Conservation (phyloP, 2,888 invertebrate genomes). For the Quadroppia sp. region DNA sequence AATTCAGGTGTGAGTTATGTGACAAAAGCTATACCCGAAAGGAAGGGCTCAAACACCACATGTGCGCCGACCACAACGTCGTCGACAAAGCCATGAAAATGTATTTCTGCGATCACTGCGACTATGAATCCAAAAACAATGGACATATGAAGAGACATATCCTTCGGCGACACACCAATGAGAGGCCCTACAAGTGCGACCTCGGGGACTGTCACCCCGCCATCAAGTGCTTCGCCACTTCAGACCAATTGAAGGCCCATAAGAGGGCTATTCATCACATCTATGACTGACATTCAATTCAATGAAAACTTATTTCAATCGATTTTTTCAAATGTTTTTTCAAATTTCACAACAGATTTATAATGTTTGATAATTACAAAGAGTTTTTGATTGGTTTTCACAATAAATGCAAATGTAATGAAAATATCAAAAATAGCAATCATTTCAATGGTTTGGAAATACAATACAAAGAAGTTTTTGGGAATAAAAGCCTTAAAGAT, state of each 20-base stretch:
- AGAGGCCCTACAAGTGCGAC: conserved; percentile 16
- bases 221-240: conserved; percentile 18
- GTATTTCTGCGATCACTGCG: conserved; percentile 14
- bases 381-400: no score
- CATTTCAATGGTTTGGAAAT: no score
- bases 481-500: no score
- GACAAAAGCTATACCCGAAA: conserved; percentile 23
- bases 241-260: conserved; percentile 8
- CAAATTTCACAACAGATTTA: no score
- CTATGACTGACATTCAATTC: no score
- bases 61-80: neutral
- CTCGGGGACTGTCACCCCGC: neutral
- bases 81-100: neutral
- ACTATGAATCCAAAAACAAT: conserved; percentile 9
- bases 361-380: no score
- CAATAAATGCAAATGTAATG: no score
- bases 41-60: neutral
- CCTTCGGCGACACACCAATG: conserved; percentile 1
- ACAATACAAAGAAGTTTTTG: no score
- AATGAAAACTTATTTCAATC: no score
- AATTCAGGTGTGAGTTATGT: conserved; percentile 11
- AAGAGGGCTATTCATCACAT: neutral
- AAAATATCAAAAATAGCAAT: no score
- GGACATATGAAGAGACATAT: conserved; percentile 21
- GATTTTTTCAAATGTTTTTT: no score